Evolutionary conservation across 2,888 invertebrate species (phyloP), one percentile per base, ranked within the genome.

Genomic region (Rhodophaea formosa): DNA sequence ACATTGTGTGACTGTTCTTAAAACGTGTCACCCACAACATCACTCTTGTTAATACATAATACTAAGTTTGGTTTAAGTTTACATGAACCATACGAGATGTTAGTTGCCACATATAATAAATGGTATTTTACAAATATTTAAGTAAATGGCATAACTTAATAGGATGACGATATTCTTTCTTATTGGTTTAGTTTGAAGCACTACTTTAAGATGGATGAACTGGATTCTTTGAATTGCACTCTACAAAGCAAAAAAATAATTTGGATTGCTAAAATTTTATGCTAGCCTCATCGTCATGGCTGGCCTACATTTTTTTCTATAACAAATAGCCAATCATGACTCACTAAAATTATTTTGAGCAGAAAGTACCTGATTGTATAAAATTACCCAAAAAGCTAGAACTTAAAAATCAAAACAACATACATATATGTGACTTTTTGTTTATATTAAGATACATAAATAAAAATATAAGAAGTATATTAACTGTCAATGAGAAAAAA

Each of bases 11-110:
- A 67, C 65, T 70, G 68, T 67, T 63, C 57, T 60, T 54, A 61
- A 58, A 63, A 57, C 59, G 58, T 23, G 57, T 56, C 60, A 56
- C 42, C 54, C 51, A 62, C 60, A 66, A 62, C 60, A 56, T 16
- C 62, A 63, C 56, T 59, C 52, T 58, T 54, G 56, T 61, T 60
- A 60, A 60, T 59, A 63, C 59, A 63, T 75, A 75, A 79, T 75
- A 75, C 75, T 77, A 75, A 72, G 68, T 77, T 79, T 79, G 74
- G 75, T 75, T 64, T 69, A 67, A 65, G 61, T 67, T 59, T 66
- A 63, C 66, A 42, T 47, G 43, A 45, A 49, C 49, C 30, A 44
- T 55, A 17, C 8, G 29, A 17, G 8, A 16, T 53, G 53, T 44
- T 54, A 54, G 44, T 54, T 44, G 29, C 44, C 44, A 44, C 43